Percentiles rank a stretch among this genome's conserved stretches.
phyloP scores from a whole-genome alignment of 2,113 vertebrate species.

The Fregata magnificens region DNA sequence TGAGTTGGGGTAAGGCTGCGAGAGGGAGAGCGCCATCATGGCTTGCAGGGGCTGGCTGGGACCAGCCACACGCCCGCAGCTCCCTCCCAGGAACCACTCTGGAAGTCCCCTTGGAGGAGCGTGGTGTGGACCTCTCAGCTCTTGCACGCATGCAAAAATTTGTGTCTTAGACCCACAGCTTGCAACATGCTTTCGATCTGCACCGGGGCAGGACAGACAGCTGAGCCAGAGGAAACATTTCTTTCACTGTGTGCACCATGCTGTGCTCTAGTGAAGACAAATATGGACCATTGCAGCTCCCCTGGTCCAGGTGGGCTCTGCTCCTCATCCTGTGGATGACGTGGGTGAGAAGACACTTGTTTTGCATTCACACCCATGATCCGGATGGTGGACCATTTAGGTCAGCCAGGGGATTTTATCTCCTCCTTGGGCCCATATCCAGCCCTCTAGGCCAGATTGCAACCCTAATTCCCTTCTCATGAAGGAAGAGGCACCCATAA shows the following conservation, averaged over 20 bases:
- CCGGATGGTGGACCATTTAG: neutral
- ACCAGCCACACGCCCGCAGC: rapidly evolving
- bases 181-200: neutral
- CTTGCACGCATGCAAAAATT: neutral
- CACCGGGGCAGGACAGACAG: neutral
- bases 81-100: neutral
- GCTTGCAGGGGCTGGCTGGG: neutral
- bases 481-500: neutral
- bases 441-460: neutral
- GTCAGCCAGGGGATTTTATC: neutral
- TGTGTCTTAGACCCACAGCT: neutral
- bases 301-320: neutral
- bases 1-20: neutral
- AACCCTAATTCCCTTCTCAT: neutral
- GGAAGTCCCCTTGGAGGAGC: rapidly evolving
- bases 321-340: neutral
- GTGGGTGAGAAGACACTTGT: neutral
- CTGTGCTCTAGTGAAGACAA: neutral
- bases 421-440: neutral
- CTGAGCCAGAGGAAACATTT: rapidly evolving
- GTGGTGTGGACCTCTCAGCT: rapidly evolving
- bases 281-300: neutral
- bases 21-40: neutral
- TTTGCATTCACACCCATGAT: neutral
- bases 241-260: neutral